phyloP scores from a whole-genome alignment of 1,140 invertebrate species.

The Formica exsecta region DNA sequence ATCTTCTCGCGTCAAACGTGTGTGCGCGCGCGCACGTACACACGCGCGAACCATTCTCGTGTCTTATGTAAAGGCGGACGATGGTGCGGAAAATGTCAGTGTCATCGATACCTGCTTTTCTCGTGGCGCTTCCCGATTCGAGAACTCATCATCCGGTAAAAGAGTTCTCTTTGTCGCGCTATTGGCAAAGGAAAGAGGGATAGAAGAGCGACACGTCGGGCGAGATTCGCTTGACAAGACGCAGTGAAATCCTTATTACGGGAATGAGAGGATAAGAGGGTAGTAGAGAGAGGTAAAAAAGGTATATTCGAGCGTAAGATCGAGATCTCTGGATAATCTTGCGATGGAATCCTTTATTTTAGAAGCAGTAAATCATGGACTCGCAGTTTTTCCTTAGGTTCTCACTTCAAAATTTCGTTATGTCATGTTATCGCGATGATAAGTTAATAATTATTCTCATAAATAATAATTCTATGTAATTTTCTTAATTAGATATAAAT shows the following conservation, averaged over 20 bases:
- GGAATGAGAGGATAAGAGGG: slow-evolving; percentile 31
- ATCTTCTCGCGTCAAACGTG: slow-evolving; percentile 41
- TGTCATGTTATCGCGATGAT: neutral
- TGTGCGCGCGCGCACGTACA: neutral
- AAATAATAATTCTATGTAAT: neutral
- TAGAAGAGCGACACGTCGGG: neutral
- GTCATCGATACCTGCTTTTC: slow-evolving; percentile 55
- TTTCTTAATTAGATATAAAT: neutral
- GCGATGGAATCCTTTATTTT: neutral
- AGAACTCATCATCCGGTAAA: slow-evolving; percentile 21
- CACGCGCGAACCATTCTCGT: neutral
- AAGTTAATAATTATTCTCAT: neutral
- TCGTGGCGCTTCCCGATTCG: slow-evolving; percentile 32
- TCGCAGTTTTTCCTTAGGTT: neutral
- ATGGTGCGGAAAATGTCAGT: slow-evolving; percentile 41
- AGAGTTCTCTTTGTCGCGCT: slow-evolving; percentile 36
- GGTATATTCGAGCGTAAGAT: slow-evolving; percentile 26
- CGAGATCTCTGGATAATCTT: slow-evolving; percentile 24
- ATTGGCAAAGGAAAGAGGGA: slow-evolving; percentile 24
- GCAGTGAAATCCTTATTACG: slow-evolving; percentile 41
- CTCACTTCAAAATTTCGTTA: neutral
- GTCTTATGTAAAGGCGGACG: neutral
- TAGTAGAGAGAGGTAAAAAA: slow-evolving; percentile 11
- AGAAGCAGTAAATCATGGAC: neutral
- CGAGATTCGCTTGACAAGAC: slow-evolving; percentile 41